These are phyloP conservation scores for Idaea dimidiata DNA, from an alignment of 2,888 invertebrate genomes.

Conservation along the genomic window DNA sequence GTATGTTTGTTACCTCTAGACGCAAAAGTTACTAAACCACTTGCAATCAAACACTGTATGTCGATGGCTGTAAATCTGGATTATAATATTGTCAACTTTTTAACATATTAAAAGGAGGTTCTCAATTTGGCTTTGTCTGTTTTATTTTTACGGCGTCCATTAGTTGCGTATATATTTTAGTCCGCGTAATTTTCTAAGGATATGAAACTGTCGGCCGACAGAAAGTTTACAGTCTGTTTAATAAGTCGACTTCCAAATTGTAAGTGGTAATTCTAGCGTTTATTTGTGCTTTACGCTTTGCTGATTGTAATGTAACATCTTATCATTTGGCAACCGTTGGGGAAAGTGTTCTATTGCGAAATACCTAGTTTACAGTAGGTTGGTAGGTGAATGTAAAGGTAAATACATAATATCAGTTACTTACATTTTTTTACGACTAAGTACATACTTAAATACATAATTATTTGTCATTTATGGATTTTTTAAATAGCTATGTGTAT, in stretches of 20 bases:
- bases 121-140: too few species aligned
- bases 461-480: too few species aligned
- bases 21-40: too few species aligned
- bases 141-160: too few species aligned
- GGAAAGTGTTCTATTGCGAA: slow-evolving; percentile 61
- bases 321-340: slow-evolving; percentile 45
- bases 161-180: too few species aligned
- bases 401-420: not conserved
- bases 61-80: too few species aligned
- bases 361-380: slow-evolving; percentile 34
- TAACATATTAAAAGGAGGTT: too few species aligned
- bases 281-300: slow-evolving; percentile 51
- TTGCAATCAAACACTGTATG: too few species aligned
- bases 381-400: slow-evolving; percentile 18
- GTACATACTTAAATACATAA: too few species aligned
- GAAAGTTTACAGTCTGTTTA: slow-evolving; percentile 9
- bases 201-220: not conserved
- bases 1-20: too few species aligned
- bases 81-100: too few species aligned
- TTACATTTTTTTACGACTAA: not conserved
- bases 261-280: slow-evolving; percentile 29
- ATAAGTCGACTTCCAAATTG: slow-evolving; percentile 28
- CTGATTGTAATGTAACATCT: slow-evolving; percentile 59
- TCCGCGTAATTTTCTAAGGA: not conserved
- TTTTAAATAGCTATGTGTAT: too few species aligned